Evolutionary conservation across 37 sponge, comb jelly and placozoan genomes (phyloP), one percentile per base, ranked within the genome.

Genomic region (Diacarnus erythraeanus): DNA sequence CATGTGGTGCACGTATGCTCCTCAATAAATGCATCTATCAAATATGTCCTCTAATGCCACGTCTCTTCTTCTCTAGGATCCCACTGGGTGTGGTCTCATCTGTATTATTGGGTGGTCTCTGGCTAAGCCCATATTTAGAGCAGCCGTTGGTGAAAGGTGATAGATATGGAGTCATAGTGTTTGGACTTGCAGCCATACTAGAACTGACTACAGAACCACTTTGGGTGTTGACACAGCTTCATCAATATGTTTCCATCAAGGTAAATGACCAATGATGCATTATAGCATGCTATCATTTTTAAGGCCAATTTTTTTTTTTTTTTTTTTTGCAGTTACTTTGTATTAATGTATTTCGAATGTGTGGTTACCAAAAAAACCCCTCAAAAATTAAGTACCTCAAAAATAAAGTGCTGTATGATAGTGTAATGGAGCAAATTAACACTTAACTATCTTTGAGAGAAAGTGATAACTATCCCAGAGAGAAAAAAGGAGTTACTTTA

Each of bases 121-220:
- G 93, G 88, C 36, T 87, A n/a, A 92, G 90, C 57, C 78, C 84
- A 25, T 35, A 88, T 0, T 72, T 97, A 44, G 86, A 87, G 38
- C 85, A 87, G 73, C 98, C 98, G 1, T 59, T 31, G 67, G 51
- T 80, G 3, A 42, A 38, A 15, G 73, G 84, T 36, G 89, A 98
- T 64, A 33, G 65, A 23, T 22, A 75, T 5, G 94, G 84, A 38
- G 97, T 96, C n/a, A 30, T 63, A 4, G 44, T 89, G 35, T 98
- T 88, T 60, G 78, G 84, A 23, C 38, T 92, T 21, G 60, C 83
- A 12, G 94, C 91, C 39, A 81, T 98, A 5, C 10, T 84, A n/a
- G 95, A 93, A 71, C 66, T 96, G 38, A 35, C 76, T 1, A 88
- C 84, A 12, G 99, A 98, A 75, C 99, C 99, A 41, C 78, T 94